Conservation (phyloP, 2,888 invertebrate genomes). For the Oligia strigilis region DNA sequence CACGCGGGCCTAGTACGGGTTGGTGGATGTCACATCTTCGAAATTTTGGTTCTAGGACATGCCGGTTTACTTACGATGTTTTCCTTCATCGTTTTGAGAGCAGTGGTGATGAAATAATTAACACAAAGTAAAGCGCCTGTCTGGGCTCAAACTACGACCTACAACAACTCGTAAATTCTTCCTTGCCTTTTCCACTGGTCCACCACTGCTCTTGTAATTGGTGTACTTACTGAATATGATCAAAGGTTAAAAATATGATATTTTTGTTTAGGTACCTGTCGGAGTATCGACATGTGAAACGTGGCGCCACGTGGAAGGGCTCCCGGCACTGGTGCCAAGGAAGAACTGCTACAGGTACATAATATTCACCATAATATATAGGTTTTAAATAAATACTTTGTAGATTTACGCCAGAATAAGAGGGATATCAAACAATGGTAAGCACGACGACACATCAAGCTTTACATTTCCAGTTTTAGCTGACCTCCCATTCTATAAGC, state of each 20-base stretch:
- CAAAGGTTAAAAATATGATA: background rate
- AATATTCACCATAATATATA: background rate
- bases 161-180: too few relatives aligned
- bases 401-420: background rate
- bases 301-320: slow-evolving; percentile 99
- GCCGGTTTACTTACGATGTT: background rate
- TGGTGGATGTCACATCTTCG: background rate
- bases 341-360: slow-evolving; percentile 92
- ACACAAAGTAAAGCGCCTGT: too few relatives aligned
- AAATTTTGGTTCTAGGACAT: background rate
- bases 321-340: slow-evolving; percentile 94
- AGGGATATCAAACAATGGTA: background rate
- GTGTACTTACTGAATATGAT: background rate
- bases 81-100: background rate
- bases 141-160: too few relatives aligned
- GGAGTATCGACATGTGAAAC: slow-evolving; percentile 98
- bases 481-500: too few relatives aligned
- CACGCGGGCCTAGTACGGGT: background rate
- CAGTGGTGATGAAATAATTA: background rate
- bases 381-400: background rate
- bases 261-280: slow-evolving; percentile 94
- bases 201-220: background rate
- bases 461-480: too few relatives aligned
- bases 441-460: too few relatives aligned
- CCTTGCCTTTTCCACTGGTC: too few relatives aligned